A percentile compares a stretch with the other conserved stretches of the same genome.
phyloP scores from a whole-genome alignment of 1,140 invertebrate genomes.

The Pemphigus obesinymphae region DNA sequence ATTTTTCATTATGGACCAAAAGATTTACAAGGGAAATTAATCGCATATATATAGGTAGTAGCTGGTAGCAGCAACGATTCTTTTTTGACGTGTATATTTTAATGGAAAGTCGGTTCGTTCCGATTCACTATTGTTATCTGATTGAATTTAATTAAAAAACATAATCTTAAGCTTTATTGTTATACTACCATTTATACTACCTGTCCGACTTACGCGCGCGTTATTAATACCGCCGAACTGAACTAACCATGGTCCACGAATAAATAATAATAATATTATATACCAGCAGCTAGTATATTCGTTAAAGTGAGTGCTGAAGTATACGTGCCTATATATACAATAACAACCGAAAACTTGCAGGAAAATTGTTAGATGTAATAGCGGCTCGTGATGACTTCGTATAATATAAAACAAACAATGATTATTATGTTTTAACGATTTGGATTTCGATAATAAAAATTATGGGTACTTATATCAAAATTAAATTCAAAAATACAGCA shows the following conservation, averaged over 20 bases:
- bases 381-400: too few species aligned
- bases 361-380: too few species aligned
- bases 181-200: neutral
- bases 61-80: neutral
- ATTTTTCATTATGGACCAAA: neutral
- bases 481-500: too few species aligned
- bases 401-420: too few species aligned
- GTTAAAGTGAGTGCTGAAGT: too few species aligned
- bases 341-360: neutral
- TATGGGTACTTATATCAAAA: too few species aligned
- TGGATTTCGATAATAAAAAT: too few species aligned
- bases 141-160: constrained; percentile 18
- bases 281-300: too few species aligned
- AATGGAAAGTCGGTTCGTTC: constrained; percentile 14
- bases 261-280: constrained; percentile 4
- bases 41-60: neutral
- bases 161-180: constrained; percentile 8
- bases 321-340: neutral
- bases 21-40: neutral
- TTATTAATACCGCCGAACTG: neutral
- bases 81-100: neutral
- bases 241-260: neutral
- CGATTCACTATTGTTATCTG: constrained; percentile 16
- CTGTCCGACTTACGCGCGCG: neutral
- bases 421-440: too few species aligned